Evolutionary conservation across 2,113 vertebrate genomes (phyloP), one percentile per base, ranked within the genome.

Genomic region (Chroicocephalus ridibundus): DNA sequence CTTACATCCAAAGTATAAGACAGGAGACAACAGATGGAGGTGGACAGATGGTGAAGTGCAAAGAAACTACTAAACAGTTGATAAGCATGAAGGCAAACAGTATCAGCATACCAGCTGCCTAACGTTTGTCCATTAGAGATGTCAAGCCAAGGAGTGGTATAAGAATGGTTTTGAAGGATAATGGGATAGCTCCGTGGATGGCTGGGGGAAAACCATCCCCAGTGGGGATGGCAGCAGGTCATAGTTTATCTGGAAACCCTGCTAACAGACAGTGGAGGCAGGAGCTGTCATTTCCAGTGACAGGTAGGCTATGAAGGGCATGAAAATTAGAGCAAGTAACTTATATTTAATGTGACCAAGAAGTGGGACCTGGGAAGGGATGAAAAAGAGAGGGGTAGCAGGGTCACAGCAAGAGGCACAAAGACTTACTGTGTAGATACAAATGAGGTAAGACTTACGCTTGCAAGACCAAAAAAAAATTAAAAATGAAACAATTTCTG

Each of bases 21-120:
- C 36, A 75, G 85, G 90, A 94, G 79, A 92, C 85, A 95, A 20
- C 94, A 96, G 95, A 97, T 97, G 96, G 96, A 92, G 85, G 88
- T 86, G 79, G 85, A 66, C 96, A 96, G 96, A 97, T 96, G 96
- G 96, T 80, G 64, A 95, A 88, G 76, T 86, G 76, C 90, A 92
- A 83, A 81, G 96, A 84, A 95, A 70, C 71, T 90, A 70, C 94
- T 82, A 76, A 95, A 90, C 54, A 88, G 94, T 90, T 93, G 95
- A 94, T 90, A 95, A 94, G 90, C 95, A 88, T 66, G 85, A 96
- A 93, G 54, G 90, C 94, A 96, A 96, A 94, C 3, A 13, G 58
- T 88, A 90, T 95, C 88, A 86, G 46, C 51, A 29, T 51, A 95
- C 85, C 92, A 95, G 85, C 96, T 96, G 95, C 94, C 92, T 92